Evolutionary conservation across 1,140 invertebrate species (phyloP), one percentile per base, ranked within the genome.

Genomic region (Drosophila erecta): DNA sequence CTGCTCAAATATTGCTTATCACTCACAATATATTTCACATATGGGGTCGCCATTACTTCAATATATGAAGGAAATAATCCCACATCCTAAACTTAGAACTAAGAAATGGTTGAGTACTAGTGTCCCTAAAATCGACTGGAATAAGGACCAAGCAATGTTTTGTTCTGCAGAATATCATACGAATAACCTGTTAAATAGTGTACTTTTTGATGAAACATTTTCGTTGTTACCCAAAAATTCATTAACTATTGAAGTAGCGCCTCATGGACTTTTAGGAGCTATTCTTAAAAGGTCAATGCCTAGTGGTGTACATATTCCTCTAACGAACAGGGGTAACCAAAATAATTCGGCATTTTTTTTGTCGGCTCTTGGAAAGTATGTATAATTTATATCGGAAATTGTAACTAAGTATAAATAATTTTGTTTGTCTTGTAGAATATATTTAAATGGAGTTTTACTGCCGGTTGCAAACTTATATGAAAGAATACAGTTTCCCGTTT

Each of bases 111-210:
- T 98, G 0, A 97, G 96, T 76, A 96, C 97, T 0, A 98, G 97
- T 0, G 95, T 98, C 22, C 95, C 95, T 0, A 95, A 97, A 81
- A 66, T 64, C n/a, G 90, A 93, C 24, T 98, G 97, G 98, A 94
- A 95, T n/a, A 93, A 94, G 4, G 90, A 95, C 0, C 91, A 94
- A 5, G 95, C 95, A 2, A 93, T 94, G 58, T 87, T 94, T 11
- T 98, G 95, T 0, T 98, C 97, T 0, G 95, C 98, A 4, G 96
- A 97, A 78, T 99, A 99, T 90, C 97, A 98, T 85, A 97, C 97
- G 0, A 98, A 99, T 90, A 99, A 99, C 92, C 93, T 98, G 6
- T 92, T 98, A 43, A 95, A 92, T 74, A 95, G 96, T 17, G 97
- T 98, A 0, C 92, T 97, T 1, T 98, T 98, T 84, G 96, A 98